Evolutionary conservation across 2,797 vertebrate species (phyloP).

Genomic region (Catamblyrhynchus diadema): DNA sequence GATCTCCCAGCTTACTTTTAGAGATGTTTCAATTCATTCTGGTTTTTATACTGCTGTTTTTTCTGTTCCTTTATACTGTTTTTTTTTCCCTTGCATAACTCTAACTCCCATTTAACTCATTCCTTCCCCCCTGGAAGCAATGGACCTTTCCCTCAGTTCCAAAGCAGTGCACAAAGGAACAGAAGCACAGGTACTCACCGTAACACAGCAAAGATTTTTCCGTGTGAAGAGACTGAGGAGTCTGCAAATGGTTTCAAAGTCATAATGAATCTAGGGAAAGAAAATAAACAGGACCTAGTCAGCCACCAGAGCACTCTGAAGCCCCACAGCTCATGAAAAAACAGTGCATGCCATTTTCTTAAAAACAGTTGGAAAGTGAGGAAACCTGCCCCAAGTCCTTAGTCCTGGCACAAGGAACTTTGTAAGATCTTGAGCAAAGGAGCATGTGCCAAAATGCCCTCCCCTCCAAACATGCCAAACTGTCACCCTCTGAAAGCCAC

Average conservation of each 20-base stretch:
- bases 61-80: not conserved
- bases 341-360: not conserved
- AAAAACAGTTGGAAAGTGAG: not conserved
- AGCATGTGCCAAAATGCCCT: not conserved
- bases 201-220: conserved; percentile 87
- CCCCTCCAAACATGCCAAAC: not conserved
- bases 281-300: not conserved
- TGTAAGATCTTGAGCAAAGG: not conserved
- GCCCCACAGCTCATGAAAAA: not conserved
- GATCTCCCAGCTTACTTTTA: not conserved
- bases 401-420: not conserved
- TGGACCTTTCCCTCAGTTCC: not conserved
- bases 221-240: conserved; percentile 73
- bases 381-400: not conserved
- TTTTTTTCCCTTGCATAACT: not conserved
- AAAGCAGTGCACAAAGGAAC: not conserved
- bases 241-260: conserved; percentile 85
- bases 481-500: not conserved
- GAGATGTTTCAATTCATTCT: not conserved
- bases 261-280: conserved; percentile 81
- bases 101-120: not conserved
- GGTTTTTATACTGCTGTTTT: not conserved
- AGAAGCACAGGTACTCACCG: conserved; percentile 76
- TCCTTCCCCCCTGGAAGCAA: not conserved
- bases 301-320: not conserved